A percentile compares a stretch with the other conserved stretches of the same genome.
These are phyloP conservation scores for Diaphora mendica DNA, from an alignment of 2,888 invertebrate species.

Conservation along the genomic window DNA sequence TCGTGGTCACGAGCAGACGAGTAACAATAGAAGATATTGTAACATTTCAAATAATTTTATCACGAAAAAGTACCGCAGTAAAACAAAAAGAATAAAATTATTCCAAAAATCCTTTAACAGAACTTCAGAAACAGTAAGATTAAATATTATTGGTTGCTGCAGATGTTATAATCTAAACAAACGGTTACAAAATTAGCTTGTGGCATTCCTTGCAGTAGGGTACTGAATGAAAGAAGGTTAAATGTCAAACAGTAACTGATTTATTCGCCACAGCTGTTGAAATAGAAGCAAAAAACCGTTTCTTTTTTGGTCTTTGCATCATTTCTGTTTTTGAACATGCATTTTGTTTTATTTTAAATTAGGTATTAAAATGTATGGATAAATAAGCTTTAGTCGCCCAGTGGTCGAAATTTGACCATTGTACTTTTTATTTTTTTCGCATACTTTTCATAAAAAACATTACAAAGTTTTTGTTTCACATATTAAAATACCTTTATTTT, in stretches of 20 bases:
- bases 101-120: not conserved
- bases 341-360: not conserved
- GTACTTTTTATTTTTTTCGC: too few species aligned
- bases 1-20: too few species aligned
- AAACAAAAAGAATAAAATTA: not conserved
- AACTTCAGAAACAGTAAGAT: not conserved
- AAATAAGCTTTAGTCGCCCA: not conserved
- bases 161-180: constrained; percentile 1
- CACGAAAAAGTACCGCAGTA: too few species aligned
- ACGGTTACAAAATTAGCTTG: not conserved
- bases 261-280: not conserved
- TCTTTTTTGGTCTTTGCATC: not conserved
- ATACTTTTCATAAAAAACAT: too few species aligned
- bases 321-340: not conserved
- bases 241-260: not conserved
- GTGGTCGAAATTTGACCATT: too few species aligned
- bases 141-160: not conserved
- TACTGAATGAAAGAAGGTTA: constrained; percentile 3
- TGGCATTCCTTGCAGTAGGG: not conserved
- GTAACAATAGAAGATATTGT: too few species aligned
- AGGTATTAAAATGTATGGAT: not conserved
- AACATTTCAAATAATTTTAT: too few species aligned
- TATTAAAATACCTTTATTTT: too few species aligned
- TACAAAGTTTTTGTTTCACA: too few species aligned
- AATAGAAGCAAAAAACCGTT: not conserved